These are phyloP conservation scores for Nasonovia ribisnigri DNA, from an alignment of 2,888 invertebrate genomes.

Conservation along the genomic window DNA sequence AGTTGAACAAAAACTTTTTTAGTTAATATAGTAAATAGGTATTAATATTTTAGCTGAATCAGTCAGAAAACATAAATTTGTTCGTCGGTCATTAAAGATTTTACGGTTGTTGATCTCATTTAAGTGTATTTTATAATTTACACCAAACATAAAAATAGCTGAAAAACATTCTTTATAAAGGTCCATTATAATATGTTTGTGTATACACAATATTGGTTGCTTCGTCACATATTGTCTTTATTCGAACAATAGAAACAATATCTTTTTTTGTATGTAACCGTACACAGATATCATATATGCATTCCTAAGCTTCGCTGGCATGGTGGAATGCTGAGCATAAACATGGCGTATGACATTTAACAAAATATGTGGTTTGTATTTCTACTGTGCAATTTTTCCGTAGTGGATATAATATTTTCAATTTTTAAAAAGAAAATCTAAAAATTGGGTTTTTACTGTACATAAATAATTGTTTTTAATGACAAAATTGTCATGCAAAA, in stretches of 20 bases:
- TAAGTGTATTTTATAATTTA: constrained; percentile 12
- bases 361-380: neutral
- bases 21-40: neutral
- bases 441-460: neutral
- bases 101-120: constrained; percentile 7
- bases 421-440: neutral
- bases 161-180: neutral
- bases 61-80: neutral
- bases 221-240: neutral
- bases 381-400: neutral
- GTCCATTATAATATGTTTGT: neutral
- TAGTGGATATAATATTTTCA: neutral
- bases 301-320: neutral
- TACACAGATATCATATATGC: neutral
- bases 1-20: neutral
- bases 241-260: neutral
- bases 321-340: neutral
- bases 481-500: neutral
- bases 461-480: neutral
- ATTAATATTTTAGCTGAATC: neutral
- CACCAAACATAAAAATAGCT: neutral
- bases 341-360: neutral
- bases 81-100: neutral
- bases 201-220: neutral
- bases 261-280: neutral